These are phyloP conservation scores for Nudaria mundana DNA, from an alignment of 2,888 invertebrate species.

Conservation along the genomic window DNA sequence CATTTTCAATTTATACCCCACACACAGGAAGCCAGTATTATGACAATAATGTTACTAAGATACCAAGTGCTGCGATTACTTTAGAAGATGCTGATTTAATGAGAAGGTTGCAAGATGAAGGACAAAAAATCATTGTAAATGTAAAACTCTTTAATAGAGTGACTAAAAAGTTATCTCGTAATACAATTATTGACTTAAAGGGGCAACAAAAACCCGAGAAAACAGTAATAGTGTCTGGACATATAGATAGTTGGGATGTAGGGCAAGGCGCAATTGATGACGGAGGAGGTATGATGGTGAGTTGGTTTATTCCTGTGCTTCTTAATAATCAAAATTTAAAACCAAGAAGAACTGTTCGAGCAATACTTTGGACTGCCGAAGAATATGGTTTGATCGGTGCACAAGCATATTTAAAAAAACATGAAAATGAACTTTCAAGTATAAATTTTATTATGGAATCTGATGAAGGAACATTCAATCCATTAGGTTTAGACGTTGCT, in stretches of 20 bases:
- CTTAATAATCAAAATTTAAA: conserved; percentile 83
- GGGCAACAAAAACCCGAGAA: conserved; percentile 70
- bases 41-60: conserved; percentile 78
- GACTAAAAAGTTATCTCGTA: conserved; percentile 83
- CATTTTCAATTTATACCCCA: conserved; percentile 87
- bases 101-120: conserved; percentile 80
- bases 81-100: conserved; percentile 88
- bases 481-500: conserved; percentile 85
- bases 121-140: conserved; percentile 59
- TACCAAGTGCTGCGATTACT: conserved; percentile 88
- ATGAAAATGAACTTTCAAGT: conserved; percentile 79
- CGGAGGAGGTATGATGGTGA: conserved; percentile 90
- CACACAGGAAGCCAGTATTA: conserved; percentile 88
- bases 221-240: conserved; percentile 89
- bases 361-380: conserved; percentile 91
- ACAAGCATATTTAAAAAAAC: conserved; percentile 81
- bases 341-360: conserved; percentile 86
- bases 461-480: conserved; percentile 90
- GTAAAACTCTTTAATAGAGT: conserved; percentile 84
- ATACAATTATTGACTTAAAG: conserved; percentile 85
- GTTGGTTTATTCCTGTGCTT: conserved; percentile 87
- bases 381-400: conserved; percentile 88
- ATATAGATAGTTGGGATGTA: conserved; percentile 95
- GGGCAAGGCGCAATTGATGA: conserved; percentile 95
- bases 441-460: conserved; percentile 92